Evolutionary conservation across 2,888 invertebrate species (phyloP), one percentile per base, ranked within the genome.

Genomic region (Meloe dianella): DNA sequence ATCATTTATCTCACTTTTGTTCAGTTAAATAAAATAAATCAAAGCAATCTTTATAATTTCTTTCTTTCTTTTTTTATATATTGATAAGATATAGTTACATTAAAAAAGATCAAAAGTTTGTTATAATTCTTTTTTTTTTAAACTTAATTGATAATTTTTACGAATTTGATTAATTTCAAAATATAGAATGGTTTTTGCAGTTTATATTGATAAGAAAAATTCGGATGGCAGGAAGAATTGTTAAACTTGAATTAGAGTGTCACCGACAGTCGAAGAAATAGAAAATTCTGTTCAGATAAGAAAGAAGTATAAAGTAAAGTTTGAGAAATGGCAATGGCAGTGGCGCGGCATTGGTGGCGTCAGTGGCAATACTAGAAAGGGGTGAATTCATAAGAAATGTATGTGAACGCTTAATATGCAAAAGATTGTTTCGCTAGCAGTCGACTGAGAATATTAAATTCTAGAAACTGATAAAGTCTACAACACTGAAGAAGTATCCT

Each of bases 241-340:
- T 80, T 79, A 79, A 80, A 80, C 77, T 80, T 79, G 79, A 78
- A 80, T 80, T 79, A 79, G 77, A 80, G 77, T 80, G 80, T 80
- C 80, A 79, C 77, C 77, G 75, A 73, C 79, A 80, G 79, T 77
- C 78, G 78, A 78, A 78, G 77, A 77, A 78, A 79, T 78, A 77
- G 77, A 78, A 77, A 79, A 79, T 77, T 78, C 77, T 67, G 72
- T 76, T 75, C 74, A 76, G 77, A 79, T 78, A 77, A 78, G 74
- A 69, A 41, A 41, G 41, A 41, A 41, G 41, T 41, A 38, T 38
- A 69, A 69, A 56, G 68, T 71, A 68, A 71, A 73, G 61, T 71
- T 73, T 72, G 69, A 70, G 67, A 73, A 70, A 73, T 71, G 71
- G 22, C 20, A 20, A 20, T 4, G n/a, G 47, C 17, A 7, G 2